Base-by-base conservation (phyloP, 2,113 vertebrate genomes). In the Thamnophis sirtalis region DNA sequence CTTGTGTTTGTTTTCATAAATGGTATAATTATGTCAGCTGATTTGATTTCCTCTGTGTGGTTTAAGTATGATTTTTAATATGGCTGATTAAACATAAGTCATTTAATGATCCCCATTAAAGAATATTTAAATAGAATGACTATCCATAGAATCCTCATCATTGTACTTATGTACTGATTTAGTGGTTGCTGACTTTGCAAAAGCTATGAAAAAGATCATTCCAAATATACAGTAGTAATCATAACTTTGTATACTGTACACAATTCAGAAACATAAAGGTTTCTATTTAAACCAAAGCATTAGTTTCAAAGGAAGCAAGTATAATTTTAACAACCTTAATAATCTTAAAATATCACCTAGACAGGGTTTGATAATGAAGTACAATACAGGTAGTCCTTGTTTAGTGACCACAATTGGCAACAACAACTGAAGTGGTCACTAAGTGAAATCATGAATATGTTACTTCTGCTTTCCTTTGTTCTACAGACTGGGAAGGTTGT, bases 1-100 rank as follows among this genome's bases (percentile, higher is more conserved):
- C 98, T 97, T 95, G 97, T 96, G 97, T 98, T 97, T 96, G 94
- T 97, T 97, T 98, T 95, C 97, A 97, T 97, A 97, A 98, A 97
- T 96, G 95, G 97, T 96, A 96, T 96, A 73, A 94, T 93, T 95
- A 50, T 84, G 91, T 95, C 84, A 94, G 93, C 91, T 89, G 0
- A 90, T 95, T 94, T 94, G 92, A 94, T 93, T 95, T 95, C 91
- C 95, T 89, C 89, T 92, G 49, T 93, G 89, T 93, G 91, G 58
- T 91, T 87, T 86, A 56, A 88, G 50, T 88, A 73, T 58, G 53
- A 88, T 92, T 92, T 87, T 88, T 91, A 84, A 93, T 95, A 89
- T 89, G 95, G 90, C 89, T 0, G 56, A 89, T 48, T 91, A 95
- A 93, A 0, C 86, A 84, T 11, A 0, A 84, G 86, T 0, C 24